These are phyloP conservation scores for Chiloscyllium plagiosum DNA, from an alignment of 2,113 vertebrate species.

Conservation along the genomic window DNA sequence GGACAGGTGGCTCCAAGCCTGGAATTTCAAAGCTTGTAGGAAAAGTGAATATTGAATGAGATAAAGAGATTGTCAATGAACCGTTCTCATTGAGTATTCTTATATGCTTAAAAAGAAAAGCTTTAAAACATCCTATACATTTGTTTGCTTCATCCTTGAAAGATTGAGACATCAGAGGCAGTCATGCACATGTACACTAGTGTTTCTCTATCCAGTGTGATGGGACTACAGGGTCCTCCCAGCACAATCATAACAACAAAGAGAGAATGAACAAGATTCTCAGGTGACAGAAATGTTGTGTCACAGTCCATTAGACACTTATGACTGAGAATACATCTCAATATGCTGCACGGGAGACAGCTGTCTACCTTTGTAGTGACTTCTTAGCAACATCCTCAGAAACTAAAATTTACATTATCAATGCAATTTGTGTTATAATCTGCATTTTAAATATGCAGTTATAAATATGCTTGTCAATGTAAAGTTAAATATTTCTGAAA, in stretches of 20 bases:
- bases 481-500: neutral
- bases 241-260: neutral
- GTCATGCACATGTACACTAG: neutral
- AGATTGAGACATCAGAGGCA: conserved; percentile 31
- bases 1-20: neutral
- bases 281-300: neutral
- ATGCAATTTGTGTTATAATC: neutral
- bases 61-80: neutral
- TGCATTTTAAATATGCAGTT: neutral
- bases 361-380: neutral
- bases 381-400: neutral
- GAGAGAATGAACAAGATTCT: neutral
- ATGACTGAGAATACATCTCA: conserved; percentile 3
- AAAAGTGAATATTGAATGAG: neutral
- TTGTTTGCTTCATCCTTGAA: neutral
- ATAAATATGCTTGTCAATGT: neutral
- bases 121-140: neutral
- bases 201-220: neutral
- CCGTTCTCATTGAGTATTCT: neutral
- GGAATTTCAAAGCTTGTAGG: neutral
- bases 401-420: neutral
- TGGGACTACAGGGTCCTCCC: neutral
- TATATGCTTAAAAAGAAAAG: neutral
- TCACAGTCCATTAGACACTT: conserved; percentile 25
- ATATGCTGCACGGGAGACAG: neutral